These are phyloP conservation scores for Antrozous pallidus DNA, from an alignment of 2,797 vertebrate genomes.

Conservation along the genomic window DNA sequence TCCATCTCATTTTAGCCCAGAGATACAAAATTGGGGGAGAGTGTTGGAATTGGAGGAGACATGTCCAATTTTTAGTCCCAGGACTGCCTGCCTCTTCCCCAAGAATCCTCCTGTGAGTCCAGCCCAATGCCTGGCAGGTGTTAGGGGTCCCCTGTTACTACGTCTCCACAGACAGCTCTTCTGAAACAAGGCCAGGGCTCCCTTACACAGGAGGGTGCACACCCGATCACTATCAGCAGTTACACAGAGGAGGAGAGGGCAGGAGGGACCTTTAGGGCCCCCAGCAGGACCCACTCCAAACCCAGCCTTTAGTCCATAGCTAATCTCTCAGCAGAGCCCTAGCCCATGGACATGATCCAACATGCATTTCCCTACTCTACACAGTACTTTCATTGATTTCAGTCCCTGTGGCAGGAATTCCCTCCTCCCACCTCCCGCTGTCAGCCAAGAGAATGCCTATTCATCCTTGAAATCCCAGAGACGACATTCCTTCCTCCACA, in stretches of 20 bases:
- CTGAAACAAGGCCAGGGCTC: background rate
- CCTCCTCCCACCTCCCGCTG: accelerated
- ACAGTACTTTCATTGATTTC: background rate
- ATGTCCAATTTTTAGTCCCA: background rate
- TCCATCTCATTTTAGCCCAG: background rate
- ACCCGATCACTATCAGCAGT: background rate
- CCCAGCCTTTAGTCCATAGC: background rate
- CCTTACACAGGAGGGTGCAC: background rate
- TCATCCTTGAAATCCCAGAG: background rate
- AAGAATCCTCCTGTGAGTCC: background rate
- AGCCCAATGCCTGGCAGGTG: background rate
- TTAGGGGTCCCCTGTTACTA: background rate
- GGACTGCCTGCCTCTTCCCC: too few species aligned
- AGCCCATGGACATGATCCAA: background rate
- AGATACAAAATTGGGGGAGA: background rate
- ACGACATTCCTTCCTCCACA: background rate
- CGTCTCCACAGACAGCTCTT: background rate
- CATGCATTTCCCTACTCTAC: background rate
- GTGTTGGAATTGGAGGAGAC: background rate
- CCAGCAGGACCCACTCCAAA: background rate
- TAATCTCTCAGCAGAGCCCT: background rate
- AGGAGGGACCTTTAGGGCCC: background rate
- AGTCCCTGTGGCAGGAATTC: background rate
- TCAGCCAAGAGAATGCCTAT: background rate
- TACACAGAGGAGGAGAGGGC: background rate